phyloP scores from a whole-genome alignment of 1,140 invertebrate species.

The Paraescarpia echinospica region DNA sequence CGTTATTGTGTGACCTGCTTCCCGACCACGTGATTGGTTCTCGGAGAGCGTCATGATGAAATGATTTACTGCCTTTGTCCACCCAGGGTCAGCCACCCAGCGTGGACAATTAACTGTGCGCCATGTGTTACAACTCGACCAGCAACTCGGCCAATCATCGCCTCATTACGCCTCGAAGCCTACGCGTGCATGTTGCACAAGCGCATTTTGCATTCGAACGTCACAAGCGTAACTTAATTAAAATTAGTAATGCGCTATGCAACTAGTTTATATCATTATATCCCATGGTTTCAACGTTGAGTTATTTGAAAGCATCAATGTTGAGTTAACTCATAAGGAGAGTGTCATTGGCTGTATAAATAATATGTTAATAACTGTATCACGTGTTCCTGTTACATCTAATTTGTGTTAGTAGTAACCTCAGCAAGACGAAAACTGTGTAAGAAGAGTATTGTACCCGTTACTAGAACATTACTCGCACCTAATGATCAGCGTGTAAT shows the following conservation, averaged over 20 bases:
- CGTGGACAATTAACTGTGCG: not conserved
- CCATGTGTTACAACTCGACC: not conserved
- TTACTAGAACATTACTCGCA: not conserved
- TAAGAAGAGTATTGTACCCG: not conserved
- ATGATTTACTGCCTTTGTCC: constrained; percentile 5
- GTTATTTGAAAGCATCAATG: not conserved
- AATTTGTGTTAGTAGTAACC: not conserved
- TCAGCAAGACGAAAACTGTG: not conserved
- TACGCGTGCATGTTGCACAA: not conserved
- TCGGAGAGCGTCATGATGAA: not conserved
- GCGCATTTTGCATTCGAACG: not conserved
- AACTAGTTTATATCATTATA: not conserved
- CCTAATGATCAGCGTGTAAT: not conserved
- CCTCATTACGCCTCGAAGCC: not conserved
- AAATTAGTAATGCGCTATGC: not conserved
- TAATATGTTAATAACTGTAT: too few species aligned
- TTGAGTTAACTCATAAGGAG: too few species aligned
- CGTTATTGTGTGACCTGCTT: not conserved
- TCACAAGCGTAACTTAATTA: not conserved
- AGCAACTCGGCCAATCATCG: not conserved
- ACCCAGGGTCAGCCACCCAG: not conserved
- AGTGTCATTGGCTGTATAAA: too few species aligned
- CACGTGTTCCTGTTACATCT: too few species aligned
- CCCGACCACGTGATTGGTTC: not conserved
- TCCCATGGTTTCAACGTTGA: not conserved